Percentiles rank a stretch among this genome's conserved stretches.
Conservation (phyloP, 1,140 invertebrate species). For the Nylanderia fulva region DNA sequence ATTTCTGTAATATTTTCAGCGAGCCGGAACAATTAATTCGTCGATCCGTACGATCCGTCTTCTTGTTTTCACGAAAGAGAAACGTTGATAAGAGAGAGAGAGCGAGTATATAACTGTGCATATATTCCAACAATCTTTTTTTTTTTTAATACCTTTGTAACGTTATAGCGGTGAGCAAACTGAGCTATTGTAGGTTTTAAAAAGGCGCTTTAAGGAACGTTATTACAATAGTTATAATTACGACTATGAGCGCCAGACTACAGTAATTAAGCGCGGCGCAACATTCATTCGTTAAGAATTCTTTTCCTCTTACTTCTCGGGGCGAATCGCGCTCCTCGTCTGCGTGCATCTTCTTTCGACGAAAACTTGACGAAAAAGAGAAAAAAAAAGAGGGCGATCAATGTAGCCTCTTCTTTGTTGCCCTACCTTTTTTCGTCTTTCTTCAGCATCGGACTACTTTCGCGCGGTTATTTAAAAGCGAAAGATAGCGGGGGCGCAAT, state of each 20-base stretch:
- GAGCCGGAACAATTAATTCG: background rate
- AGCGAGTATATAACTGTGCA: background rate
- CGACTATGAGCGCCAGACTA: background rate
- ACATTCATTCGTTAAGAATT: slow-evolving; percentile 46
- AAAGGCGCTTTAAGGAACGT: background rate
- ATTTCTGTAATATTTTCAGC: background rate
- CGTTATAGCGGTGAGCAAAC: slow-evolving; percentile 26
- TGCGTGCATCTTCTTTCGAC: slow-evolving; percentile 16
- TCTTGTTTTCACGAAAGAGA: background rate
- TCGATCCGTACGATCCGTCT: background rate
- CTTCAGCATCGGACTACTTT: slow-evolving; percentile 56
- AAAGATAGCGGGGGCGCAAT: slow-evolving; percentile 77
- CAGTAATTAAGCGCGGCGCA: slow-evolving; percentile 49
- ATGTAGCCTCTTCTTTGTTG: slow-evolving; percentile 65
- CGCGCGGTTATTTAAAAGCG: slow-evolving; percentile 82
- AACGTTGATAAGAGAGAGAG: background rate
- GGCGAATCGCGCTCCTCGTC: slow-evolving; percentile 20
- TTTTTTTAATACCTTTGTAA: slow-evolving; percentile 5
- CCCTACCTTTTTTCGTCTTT: slow-evolving; percentile 63
- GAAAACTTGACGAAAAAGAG: slow-evolving; percentile 23
- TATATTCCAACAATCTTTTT: background rate
- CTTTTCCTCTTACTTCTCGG: slow-evolving; percentile 40
- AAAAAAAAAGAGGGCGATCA: background rate
- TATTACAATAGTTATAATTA: slow-evolving; percentile 61
- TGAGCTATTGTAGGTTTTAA: slow-evolving; percentile 35